Evolutionary conservation across 2,797 vertebrate genomes (phyloP).

Genomic region (Pseudomugil tenellus): DNA sequence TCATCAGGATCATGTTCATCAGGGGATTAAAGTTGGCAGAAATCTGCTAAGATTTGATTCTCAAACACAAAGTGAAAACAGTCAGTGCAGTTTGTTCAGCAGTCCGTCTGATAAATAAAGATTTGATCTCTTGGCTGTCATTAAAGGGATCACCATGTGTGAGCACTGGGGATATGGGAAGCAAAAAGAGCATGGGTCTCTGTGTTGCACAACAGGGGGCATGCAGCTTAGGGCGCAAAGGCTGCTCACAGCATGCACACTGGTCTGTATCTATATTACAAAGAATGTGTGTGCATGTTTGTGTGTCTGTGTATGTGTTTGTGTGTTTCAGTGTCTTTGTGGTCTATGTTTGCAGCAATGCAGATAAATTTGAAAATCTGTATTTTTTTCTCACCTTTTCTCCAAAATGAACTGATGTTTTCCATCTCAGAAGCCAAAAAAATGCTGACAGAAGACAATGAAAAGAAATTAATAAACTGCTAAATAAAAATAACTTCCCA

Average conservation of each 20-base stretch:
- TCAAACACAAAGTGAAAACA: conserved; percentile 23
- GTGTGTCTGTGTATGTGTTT: conserved; percentile 10
- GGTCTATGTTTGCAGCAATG: conserved; percentile 20
- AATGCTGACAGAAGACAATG: not conserved
- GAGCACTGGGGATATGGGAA: conserved; percentile 16
- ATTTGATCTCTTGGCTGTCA: conserved; percentile 54
- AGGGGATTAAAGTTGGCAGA: conserved; percentile 29
- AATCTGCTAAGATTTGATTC: conserved; percentile 43
- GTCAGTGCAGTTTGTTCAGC: conserved; percentile 26
- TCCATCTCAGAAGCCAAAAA: not conserved
- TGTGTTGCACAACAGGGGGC: too few relatives aligned
- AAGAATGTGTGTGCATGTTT: conserved; percentile 2
- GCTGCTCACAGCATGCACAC: conserved; percentile 50
- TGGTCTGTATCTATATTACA: conserved; percentile 18
- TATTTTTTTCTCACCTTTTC: not conserved
- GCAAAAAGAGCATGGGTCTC: conserved; percentile 47
- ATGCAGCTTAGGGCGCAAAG: conserved; percentile 52
- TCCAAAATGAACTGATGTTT: not conserved
- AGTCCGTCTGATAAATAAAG: conserved; percentile 58
- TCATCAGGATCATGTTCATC: conserved; percentile 19
- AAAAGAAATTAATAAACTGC: not conserved
- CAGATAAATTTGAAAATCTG: not conserved
- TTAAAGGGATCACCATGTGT: conserved; percentile 46
- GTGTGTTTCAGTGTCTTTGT: conserved; percentile 15
- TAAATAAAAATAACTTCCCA: not conserved